Conservation (phyloP, 2,888 invertebrate genomes). For the Protodeltote pygarga region DNA sequence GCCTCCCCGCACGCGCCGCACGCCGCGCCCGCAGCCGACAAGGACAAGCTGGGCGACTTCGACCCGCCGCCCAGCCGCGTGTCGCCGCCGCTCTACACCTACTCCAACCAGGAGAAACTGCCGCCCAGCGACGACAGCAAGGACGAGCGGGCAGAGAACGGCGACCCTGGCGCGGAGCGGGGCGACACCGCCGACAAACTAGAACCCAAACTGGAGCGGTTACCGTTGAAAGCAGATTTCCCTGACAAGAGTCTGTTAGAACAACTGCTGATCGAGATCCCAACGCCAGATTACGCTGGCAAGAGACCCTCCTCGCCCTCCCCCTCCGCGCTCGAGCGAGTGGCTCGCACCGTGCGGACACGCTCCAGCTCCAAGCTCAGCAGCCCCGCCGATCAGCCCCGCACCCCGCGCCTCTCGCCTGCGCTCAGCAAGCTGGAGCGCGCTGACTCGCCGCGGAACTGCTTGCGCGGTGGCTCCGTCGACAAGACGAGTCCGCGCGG, state of each 20-base stretch:
- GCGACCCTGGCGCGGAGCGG: constrained; percentile 53
- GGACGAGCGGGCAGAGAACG: constrained; percentile 76
- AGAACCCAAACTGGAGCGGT: constrained; percentile 68
- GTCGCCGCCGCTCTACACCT: constrained; percentile 92
- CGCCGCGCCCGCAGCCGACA: constrained; percentile 26
- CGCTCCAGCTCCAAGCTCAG: constrained; percentile 90
- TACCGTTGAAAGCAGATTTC: constrained; percentile 79
- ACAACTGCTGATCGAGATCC: constrained; percentile 95
- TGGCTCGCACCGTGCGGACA: constrained; percentile 87
- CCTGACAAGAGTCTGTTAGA: constrained; percentile 89
- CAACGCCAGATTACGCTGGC: constrained; percentile 86
- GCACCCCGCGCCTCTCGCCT: constrained; percentile 80
- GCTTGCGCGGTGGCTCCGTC: constrained; percentile 70
- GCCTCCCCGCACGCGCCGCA: constrained; percentile 25
- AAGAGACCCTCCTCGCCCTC: constrained; percentile 82
- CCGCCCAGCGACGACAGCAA: constrained; percentile 41
- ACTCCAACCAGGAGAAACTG: constrained; percentile 90
- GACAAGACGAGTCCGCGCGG: constrained; percentile 71
- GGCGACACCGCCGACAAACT: constrained; percentile 41
- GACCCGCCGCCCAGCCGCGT: constrained; percentile 91
- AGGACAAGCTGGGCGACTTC: constrained; percentile 74
- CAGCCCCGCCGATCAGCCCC: constrained; percentile 87
- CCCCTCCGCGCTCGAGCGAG: constrained; percentile 78
- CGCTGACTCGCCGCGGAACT: constrained; percentile 72
- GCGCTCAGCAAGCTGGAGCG: constrained; percentile 65